Evolutionary conservation across 2,797 vertebrate genomes (phyloP).

Genomic region (Ctenosaura bakeri): DNA sequence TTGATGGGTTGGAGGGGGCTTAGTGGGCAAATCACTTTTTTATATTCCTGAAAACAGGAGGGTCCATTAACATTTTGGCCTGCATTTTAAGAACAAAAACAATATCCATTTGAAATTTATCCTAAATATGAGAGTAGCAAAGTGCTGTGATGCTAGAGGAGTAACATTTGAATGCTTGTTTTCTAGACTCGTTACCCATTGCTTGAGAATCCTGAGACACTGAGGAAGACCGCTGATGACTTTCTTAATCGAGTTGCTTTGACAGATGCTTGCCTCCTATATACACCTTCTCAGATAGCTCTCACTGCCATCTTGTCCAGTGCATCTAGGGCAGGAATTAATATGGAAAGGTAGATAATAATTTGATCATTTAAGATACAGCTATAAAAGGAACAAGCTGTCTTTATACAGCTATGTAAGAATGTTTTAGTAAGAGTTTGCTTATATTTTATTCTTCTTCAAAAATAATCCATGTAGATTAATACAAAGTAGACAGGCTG

Average conservation of each 20-base stretch:
- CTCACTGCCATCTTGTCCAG: slow-evolving; percentile 92
- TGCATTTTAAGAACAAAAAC: neutral
- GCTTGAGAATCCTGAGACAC: slow-evolving; percentile 92
- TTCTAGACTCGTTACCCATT: slow-evolving; percentile 90
- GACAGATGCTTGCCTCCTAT: slow-evolving; percentile 93
- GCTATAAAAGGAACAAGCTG: neutral
- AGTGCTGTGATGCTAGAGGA: slow-evolving; percentile 18
- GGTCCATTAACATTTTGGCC: neutral
- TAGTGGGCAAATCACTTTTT: neutral
- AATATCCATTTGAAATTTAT: neutral
- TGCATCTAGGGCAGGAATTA: slow-evolving; percentile 90
- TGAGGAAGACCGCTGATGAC: slow-evolving; percentile 94
- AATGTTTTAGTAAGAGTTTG: neutral
- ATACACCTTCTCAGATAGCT: slow-evolving; percentile 92
- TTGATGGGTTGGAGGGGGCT: neutral
- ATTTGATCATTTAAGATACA: neutral
- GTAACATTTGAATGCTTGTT: slow-evolving; percentile 53
- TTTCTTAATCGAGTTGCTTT: slow-evolving; percentile 90
- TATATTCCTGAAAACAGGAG: neutral
- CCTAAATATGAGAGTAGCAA: fast-evolving
- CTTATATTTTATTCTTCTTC: neutral
- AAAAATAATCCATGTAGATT: neutral
- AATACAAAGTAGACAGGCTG: neutral
- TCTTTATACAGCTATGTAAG: neutral
- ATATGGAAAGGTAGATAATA: slow-evolving; percentile 89